These are phyloP conservation scores for Zosterops lateralis DNA, from an alignment of 2,113 vertebrate species.

Conservation along the genomic window DNA sequence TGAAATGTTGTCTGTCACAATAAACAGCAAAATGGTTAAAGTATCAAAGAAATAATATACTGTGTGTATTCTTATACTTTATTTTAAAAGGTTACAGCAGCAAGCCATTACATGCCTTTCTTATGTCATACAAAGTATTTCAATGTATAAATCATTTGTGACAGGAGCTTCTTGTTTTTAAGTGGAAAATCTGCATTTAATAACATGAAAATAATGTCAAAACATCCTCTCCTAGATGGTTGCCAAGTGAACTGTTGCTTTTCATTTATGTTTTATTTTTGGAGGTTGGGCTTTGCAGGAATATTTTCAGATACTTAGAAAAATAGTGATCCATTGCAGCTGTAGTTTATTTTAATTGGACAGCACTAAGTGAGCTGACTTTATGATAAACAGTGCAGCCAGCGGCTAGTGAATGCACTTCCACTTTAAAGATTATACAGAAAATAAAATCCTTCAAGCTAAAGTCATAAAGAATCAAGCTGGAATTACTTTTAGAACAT, in stretches of 20 bases:
- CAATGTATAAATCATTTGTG: conserved; percentile 62
- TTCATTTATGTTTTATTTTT: conserved; percentile 10
- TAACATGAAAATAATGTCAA: conserved; percentile 60
- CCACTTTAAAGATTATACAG: conserved; percentile 39
- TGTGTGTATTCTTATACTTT: background rate
- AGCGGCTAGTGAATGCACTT: background rate
- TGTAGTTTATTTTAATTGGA: conserved; percentile 39
- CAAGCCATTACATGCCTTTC: conserved; percentile 16
- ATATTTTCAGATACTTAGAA: conserved; percentile 7
- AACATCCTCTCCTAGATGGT: conserved; percentile 13
- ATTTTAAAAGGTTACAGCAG: conserved; percentile 32
- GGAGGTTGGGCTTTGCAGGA: background rate
- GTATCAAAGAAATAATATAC: background rate
- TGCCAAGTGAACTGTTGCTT: conserved; percentile 57
- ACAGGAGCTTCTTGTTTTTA: conserved; percentile 66
- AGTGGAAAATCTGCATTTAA: conserved; percentile 67
- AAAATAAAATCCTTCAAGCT: conserved; percentile 29
- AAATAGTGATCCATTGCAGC: conserved; percentile 48
- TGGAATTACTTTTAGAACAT: background rate
- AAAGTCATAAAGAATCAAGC: background rate
- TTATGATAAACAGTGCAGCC: conserved; percentile 41
- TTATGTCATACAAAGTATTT: conserved; percentile 49
- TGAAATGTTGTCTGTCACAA: background rate
- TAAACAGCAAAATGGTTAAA: background rate
- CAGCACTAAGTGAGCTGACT: conserved; percentile 27